Evolutionary conservation across 2,797 vertebrate species (phyloP), one percentile per base, ranked within the genome.

Genomic region (Threskiornis aethiopicus): DNA sequence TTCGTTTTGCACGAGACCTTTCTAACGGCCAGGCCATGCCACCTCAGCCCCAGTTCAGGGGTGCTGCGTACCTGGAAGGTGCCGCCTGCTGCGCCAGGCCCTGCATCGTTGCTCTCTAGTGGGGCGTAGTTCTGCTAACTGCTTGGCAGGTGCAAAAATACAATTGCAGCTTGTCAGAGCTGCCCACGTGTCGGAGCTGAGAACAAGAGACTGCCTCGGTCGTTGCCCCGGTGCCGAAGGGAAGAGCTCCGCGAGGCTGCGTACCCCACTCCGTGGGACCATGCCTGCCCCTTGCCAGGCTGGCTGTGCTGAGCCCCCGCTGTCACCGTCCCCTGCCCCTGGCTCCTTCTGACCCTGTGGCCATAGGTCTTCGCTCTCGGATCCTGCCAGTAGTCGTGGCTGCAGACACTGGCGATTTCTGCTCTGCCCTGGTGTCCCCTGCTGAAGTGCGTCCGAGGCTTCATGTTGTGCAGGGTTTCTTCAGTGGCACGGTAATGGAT

Each of bases 291-390:
- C 7, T 1, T n/a, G 49, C 81, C 33, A 25, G 57, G 49, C 52
- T 41, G 76, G 13, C 77, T n/a, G 55, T 51, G 42, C 62, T 14
- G 28, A 59, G 55, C 13, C 42, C 35, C 49, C 1, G 1, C 37
- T 7, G 4, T 22, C 41, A 7, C 52, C 3, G 0, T 29, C 52
- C 58, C 1, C 0, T 3, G 6, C 46, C 44, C 19, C 33, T 4
- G 39, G n/a, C 41, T 64, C 35, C 19, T 33, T 41, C 58, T 33
- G 39, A 22, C 59, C 35, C 18, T 10, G 2, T 10, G 35, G 72
- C 44, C 31, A 5, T 9, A 3, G 20, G 11, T n/a, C 41, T 31
- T n/a, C 4, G 12, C 33, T 39, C 58, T 21, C 0, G 2, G 70
- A 42, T 22, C 58, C 33, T 29, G 52, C 47, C 22, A 3, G 44